These are phyloP conservation scores for Hydra vulgaris DNA, from an alignment of 30 jellyfish, hydroid and myxozoan genomes.

Conservation along the genomic window DNA sequence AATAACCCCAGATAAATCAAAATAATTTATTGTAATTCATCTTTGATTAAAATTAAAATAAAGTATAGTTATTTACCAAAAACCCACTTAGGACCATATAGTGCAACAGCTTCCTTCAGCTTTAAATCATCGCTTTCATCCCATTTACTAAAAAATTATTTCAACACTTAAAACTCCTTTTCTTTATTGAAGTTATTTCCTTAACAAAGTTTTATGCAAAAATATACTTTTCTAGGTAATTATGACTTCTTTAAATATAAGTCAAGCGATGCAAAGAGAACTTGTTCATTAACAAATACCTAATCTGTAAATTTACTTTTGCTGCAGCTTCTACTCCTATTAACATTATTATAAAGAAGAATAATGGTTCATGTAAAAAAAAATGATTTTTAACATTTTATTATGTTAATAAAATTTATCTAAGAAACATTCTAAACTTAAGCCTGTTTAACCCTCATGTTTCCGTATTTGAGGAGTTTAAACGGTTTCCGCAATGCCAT, in stretches of 20 bases:
- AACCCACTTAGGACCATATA: slow-evolving; percentile 48
- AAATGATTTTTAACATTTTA: too few species aligned
- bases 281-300: too few species aligned
- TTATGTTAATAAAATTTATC: too few species aligned
- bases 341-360: too few species aligned
- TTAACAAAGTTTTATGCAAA: neutral
- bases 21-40: neutral
- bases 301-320: neutral
- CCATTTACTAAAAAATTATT: slow-evolving; percentile 41
- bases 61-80: slow-evolving; percentile 31
- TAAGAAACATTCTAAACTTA: too few species aligned
- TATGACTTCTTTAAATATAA: neutral
- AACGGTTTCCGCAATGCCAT: too few species aligned
- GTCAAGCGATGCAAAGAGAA: too few species aligned
- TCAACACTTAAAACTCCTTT: neutral
- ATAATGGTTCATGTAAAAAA: too few species aligned
- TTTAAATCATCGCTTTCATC: slow-evolving; percentile 43
- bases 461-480: too few species aligned
- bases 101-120: slow-evolving; percentile 38
- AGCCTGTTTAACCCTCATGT: too few species aligned
- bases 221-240: neutral
- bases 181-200: neutral
- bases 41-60: neutral
- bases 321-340: too few species aligned
- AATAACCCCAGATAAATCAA: neutral